A percentile compares a stretch with the other conserved stretches of the same genome.
These are phyloP conservation scores for Caenorhabditis sp. DNA, from an alignment of 2,888 invertebrate species.

Conservation along the genomic window DNA sequence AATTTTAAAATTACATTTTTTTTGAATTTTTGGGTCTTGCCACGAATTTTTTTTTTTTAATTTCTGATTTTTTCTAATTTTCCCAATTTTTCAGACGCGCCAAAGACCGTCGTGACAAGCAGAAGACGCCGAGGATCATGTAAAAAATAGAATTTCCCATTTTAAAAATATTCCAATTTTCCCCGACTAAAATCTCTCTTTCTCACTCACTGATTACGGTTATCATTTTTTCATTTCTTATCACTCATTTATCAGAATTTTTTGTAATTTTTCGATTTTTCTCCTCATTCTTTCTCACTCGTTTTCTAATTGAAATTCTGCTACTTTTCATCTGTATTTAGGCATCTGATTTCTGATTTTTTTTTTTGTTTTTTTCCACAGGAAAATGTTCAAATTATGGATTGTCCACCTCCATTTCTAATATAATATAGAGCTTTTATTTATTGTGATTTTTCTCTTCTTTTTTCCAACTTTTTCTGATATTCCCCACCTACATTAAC, in stretches of 20 bases:
- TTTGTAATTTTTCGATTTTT: no score
- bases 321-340: neutral
- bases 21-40: no score
- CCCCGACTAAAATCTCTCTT: neutral
- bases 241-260: no score
- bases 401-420: neutral
- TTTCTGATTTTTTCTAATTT: neutral
- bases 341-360: no score
- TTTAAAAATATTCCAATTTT: neutral
- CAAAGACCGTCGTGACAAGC: slow-evolving; percentile 69
- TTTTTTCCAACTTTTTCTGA: neutral
- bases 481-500: neutral
- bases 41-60: no score
- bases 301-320: no score
- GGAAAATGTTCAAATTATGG: neutral
- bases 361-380: neutral
- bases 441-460: slow-evolving; percentile 49
- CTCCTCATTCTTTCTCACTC: no score
- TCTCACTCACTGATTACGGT: slow-evolving; percentile 14
- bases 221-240: slow-evolving; percentile 5
- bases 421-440: slow-evolving; percentile 52
- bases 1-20: no score
- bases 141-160: slow-evolving; percentile 2
- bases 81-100: slow-evolving; percentile 63
- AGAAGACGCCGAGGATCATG: slow-evolving; percentile 38